Evolutionary conservation across 1,140 invertebrate genomes (phyloP).

Genomic region (Zaprionus lachaisei): DNA sequence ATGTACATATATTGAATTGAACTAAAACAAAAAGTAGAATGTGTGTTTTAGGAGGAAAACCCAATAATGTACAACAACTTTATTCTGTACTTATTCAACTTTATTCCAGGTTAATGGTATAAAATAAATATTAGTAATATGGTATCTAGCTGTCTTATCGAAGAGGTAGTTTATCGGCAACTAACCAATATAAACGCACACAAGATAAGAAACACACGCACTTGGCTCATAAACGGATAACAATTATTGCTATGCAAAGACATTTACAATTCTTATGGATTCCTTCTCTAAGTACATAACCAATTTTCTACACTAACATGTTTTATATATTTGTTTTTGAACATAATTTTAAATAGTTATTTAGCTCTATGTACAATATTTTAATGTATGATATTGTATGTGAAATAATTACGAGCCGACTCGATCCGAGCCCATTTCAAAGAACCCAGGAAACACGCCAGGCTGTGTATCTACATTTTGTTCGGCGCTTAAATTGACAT

Average conservation of each 20-base stretch:
- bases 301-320: not conserved
- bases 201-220: not conserved
- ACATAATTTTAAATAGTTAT: not conserved
- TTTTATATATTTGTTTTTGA: not conserved
- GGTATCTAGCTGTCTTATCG: not conserved
- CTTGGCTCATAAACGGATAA: not conserved
- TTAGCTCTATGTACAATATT: not conserved
- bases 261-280: not conserved
- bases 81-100: not conserved
- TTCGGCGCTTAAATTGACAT: conserved; percentile 84
- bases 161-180: not conserved
- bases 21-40: not conserved
- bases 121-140: not conserved
- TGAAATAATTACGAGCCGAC: not conserved
- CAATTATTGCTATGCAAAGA: not conserved
- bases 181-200: not conserved
- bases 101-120: not conserved
- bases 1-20: not conserved
- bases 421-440: conserved; percentile 46
- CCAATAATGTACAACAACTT: not conserved
- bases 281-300: not conserved
- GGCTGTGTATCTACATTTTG: conserved; percentile 83
- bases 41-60: not conserved
- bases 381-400: not conserved
- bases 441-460: conserved; percentile 84